phyloP scores from a whole-genome alignment of 2,797 vertebrate species.

The Sebastes matsubarae region DNA sequence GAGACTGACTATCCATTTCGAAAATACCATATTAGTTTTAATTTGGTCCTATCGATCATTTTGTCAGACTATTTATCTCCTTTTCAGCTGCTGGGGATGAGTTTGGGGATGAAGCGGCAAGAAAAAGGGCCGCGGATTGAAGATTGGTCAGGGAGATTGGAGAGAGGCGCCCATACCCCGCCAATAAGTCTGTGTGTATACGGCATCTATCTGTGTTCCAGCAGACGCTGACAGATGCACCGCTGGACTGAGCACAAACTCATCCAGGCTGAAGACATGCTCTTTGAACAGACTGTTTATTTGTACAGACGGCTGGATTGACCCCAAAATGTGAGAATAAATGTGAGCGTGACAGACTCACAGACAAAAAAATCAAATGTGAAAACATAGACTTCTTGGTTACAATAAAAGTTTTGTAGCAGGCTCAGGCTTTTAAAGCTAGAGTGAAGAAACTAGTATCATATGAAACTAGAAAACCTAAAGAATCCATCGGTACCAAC shows the following conservation, averaged over 20 bases:
- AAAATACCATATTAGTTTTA: slow-evolving; percentile 55
- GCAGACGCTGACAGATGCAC: slow-evolving; percentile 47
- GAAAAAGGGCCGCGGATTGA: slow-evolving; percentile 29
- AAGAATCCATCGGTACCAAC: too few relatives aligned
- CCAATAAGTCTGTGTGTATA: slow-evolving; percentile 45
- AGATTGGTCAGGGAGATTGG: slow-evolving; percentile 49
- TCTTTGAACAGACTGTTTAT: slow-evolving; percentile 14
- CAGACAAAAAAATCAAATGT: background rate
- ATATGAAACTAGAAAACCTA: too few relatives aligned
- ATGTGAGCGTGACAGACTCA: background rate
- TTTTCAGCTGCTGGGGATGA: slow-evolving; percentile 15
- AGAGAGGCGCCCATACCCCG: slow-evolving; percentile 16
- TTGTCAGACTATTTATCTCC: slow-evolving; percentile 49
- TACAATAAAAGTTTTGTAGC: background rate
- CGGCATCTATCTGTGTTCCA: slow-evolving; percentile 48
- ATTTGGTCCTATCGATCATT: slow-evolving; percentile 60
- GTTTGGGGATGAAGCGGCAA: slow-evolving; percentile 2
- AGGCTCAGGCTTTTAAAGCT: too few relatives aligned
- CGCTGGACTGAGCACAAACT: slow-evolving; percentile 14
- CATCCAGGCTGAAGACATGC: background rate
- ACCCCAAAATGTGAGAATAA: background rate
- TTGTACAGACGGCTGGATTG: background rate
- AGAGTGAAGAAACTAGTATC: too few relatives aligned
- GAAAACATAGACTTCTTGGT: background rate
- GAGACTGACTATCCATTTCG: slow-evolving; percentile 30